These are phyloP conservation scores for Sinopyrophorus schimmeli DNA, from an alignment of 2,888 invertebrate genomes.

Conservation along the genomic window DNA sequence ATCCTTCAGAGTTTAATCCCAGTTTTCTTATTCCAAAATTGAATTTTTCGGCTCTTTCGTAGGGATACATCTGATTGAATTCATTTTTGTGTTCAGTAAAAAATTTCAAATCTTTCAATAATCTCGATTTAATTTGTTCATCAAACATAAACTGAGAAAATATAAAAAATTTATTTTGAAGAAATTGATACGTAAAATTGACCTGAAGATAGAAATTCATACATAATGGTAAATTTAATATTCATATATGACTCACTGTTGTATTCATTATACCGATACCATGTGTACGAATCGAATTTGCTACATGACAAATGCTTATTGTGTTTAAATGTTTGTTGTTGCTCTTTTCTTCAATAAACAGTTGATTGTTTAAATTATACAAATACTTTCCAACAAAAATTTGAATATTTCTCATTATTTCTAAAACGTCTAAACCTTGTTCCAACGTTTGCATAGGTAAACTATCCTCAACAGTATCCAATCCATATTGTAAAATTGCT, in stretches of 20 bases:
- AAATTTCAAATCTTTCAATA: constrained; percentile 84
- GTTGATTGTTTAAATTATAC: constrained; percentile 95
- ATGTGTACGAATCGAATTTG: constrained; percentile 95
- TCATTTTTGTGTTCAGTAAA: constrained; percentile 75
- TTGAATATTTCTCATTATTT: constrained; percentile 96
- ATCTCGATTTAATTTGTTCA: constrained; percentile 94
- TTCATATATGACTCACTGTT: constrained; percentile 61
- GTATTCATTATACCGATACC: constrained; percentile 96
- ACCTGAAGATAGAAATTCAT: constrained; percentile 51
- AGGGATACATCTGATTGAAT: constrained; percentile 74
- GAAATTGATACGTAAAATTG: constrained; percentile 91
- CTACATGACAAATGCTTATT: constrained; percentile 92
- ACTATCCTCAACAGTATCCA: constrained; percentile 87
- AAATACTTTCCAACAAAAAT: constrained; percentile 91
- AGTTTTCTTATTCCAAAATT: constrained; percentile 88
- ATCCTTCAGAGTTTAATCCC: constrained; percentile 78
- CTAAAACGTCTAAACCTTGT: constrained; percentile 94
- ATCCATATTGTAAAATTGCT: constrained; percentile 79
- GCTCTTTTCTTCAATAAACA: constrained; percentile 90
- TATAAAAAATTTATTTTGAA: constrained; percentile 88
- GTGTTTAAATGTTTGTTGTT: constrained; percentile 94
- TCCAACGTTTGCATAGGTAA: constrained; percentile 95
- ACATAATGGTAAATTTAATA: constrained; percentile 8
- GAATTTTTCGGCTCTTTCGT: constrained; percentile 91
- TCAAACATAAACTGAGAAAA: constrained; percentile 98